A percentile compares a stretch with the other conserved stretches of the same genome.
phyloP scores from a whole-genome alignment of 2,797 vertebrate genomes.

The Acanthornis magna region DNA sequence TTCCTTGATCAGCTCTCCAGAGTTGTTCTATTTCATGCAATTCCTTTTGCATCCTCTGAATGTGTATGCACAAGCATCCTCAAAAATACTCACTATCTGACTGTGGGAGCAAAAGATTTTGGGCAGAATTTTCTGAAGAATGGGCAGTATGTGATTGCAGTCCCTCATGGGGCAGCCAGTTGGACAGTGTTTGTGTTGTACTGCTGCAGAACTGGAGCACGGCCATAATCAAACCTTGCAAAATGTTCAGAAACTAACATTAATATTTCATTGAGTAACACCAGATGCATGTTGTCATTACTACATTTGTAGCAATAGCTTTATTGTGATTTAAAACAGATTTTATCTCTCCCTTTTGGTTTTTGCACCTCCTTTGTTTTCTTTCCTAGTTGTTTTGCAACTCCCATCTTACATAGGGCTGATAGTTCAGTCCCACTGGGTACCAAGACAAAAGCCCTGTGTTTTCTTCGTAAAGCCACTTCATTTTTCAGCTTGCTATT shows the following conservation, averaged over 20 bases:
- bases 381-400: not conserved
- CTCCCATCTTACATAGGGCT: not conserved
- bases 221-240: not conserved
- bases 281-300: not conserved
- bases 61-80: not conserved
- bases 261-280: not conserved
- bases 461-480: not conserved
- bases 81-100: not conserved
- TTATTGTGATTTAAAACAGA: not conserved
- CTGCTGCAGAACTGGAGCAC: not conserved
- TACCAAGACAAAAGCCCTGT: not conserved
- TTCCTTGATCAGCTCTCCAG: not conserved
- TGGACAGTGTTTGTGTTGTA: not conserved
- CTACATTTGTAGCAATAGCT: not conserved
- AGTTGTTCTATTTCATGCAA: not conserved
- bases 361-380: not conserved
- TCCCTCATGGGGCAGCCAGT: not conserved
- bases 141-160: rapidly evolving
- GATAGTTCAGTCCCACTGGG: rapidly evolving
- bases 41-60: not conserved
- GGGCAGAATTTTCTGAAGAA: not conserved
- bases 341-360: not conserved
- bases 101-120: not conserved
- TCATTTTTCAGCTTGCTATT: not conserved
- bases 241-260: not conserved